Base-by-base conservation (phyloP, 2,888 invertebrate genomes). In the Vanessa cardui region DNA sequence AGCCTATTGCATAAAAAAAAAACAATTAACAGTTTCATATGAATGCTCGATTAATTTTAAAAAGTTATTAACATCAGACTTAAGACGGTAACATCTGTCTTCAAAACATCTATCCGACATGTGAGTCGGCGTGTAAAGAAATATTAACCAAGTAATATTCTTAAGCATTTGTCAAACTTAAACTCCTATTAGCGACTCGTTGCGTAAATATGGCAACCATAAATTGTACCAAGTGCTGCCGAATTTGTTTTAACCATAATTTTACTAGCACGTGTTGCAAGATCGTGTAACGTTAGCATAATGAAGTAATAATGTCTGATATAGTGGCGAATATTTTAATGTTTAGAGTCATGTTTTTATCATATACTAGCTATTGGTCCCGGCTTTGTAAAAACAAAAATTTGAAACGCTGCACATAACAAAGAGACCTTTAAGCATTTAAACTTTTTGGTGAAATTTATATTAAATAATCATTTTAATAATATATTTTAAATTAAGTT, bases 291-390 rank as follows among this genome's bases (percentile, higher is more conserved):
- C 74, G 79, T 77, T 80, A 80, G 80, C 80, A 83, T 85, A 87
- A 88, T 88, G 83, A 87, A 87, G 80, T 87, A 81, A 83, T 86
- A 86, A 84, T 79, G 81, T 74, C 72, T 82, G 83, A 85, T 84
- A 82, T 83, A 85, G 80, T 80, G 79, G 78, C 74, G 75, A 71
- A 77, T 77, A 81, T 83, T 82, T 80, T 77, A 73, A 72, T 68
- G 61, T 70, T 26, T 72, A 70, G 72, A 75, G 70, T 65, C 68
- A 66, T 73, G 72, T 73, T 74, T 73, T 39, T 12, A 39, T 12
- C 39, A 39, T 4, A 39, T 12, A 26, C 26, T 26, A 26, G 26
- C 26, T 26, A 26, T 26, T 5, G 0, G 1, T 26, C 26, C 26
- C 5, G 26, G 26, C 26, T 26, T 26, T 5, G 26, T 2, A 26